A percentile compares a stretch with the other conserved stretches of the same genome.
These are phyloP conservation scores for Zaprionus nigranus DNA, from an alignment of 1,140 invertebrate genomes.

Conservation along the genomic window DNA sequence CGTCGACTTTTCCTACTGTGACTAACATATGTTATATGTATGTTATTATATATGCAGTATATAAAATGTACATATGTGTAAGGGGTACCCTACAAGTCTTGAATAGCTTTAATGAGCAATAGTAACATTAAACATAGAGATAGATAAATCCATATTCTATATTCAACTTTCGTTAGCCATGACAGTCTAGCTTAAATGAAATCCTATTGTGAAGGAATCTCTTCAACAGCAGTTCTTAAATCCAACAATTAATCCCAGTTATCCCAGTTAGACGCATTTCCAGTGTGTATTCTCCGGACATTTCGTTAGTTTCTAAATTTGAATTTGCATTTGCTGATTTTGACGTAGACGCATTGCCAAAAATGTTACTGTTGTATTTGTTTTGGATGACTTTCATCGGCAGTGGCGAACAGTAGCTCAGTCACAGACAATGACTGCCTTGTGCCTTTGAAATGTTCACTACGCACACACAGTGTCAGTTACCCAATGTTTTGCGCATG, in stretches of 20 bases:
- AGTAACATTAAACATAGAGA: too few relatives aligned
- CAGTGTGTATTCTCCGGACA: slow-evolving; percentile 26
- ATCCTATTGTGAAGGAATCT: not conserved
- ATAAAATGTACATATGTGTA: not conserved
- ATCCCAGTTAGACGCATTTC: not conserved
- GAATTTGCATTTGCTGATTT: slow-evolving; percentile 55
- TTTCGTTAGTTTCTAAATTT: slow-evolving; percentile 53
- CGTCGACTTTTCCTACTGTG: not conserved
- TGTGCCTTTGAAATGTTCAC: slow-evolving; percentile 41
- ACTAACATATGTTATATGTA: not conserved
- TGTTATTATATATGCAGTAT: not conserved
- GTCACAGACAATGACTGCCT: slow-evolving; percentile 41
- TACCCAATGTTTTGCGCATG: slow-evolving; percentile 7
- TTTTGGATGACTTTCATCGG: slow-evolving; percentile 42
- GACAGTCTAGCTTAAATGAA: not conserved
- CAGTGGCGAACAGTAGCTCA: slow-evolving; percentile 16
- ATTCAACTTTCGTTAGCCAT: not conserved
- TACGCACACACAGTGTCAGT: slow-evolving; percentile 4
- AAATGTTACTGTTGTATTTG: slow-evolving; percentile 48
- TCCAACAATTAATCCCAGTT: slow-evolving; percentile 14
- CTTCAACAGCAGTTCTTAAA: not conserved
- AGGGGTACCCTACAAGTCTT: too few relatives aligned
- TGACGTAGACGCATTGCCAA: slow-evolving; percentile 59
- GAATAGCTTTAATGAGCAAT: too few relatives aligned
- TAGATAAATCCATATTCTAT: too few relatives aligned